Evolutionary conservation across 2,888 invertebrate species (phyloP).

Genomic region (Dermolepida albohirtum): DNA sequence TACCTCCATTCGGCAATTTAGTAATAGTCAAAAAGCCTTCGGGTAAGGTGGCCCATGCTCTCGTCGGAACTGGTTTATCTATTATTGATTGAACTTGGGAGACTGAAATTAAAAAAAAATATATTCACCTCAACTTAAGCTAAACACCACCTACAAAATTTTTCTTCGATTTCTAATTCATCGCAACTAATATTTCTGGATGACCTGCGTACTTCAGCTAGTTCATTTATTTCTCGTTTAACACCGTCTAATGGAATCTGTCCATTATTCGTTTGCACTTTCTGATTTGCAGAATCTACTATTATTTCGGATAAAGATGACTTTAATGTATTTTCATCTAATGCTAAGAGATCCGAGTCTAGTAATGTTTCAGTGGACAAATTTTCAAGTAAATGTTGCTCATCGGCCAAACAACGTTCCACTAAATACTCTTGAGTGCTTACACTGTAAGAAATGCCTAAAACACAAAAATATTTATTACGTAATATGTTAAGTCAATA

Average conservation of each 20-base stretch:
- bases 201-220: slow-evolving; percentile 41
- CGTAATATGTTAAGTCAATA: background rate
- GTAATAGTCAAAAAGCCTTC: slow-evolving; percentile 71
- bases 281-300: slow-evolving; percentile 40
- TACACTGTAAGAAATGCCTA: slow-evolving; percentile 52
- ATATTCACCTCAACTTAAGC: slow-evolving; percentile 3
- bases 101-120: slow-evolving; percentile 49
- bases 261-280: slow-evolving; percentile 5
- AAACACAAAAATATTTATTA: slow-evolving; percentile 1
- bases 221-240: slow-evolving; percentile 22
- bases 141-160: slow-evolving; percentile 55
- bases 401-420: slow-evolving; percentile 58
- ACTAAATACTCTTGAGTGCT: slow-evolving; percentile 56
- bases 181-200: slow-evolving; percentile 43
- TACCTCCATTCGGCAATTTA: slow-evolving; percentile 62
- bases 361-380: slow-evolving; percentile 55
- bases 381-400: slow-evolving; percentile 59
- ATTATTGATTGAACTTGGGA: slow-evolving; percentile 61
- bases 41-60: slow-evolving; percentile 85
- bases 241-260: slow-evolving; percentile 18
- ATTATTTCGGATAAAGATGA: slow-evolving; percentile 57
- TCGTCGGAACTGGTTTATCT: slow-evolving; percentile 77
- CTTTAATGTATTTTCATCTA: slow-evolving; percentile 61
- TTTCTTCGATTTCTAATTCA: slow-evolving; percentile 55
- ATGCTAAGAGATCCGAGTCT: slow-evolving; percentile 57